phyloP scores from a whole-genome alignment of 2,888 invertebrate genomes.

The Protonemura montana region DNA sequence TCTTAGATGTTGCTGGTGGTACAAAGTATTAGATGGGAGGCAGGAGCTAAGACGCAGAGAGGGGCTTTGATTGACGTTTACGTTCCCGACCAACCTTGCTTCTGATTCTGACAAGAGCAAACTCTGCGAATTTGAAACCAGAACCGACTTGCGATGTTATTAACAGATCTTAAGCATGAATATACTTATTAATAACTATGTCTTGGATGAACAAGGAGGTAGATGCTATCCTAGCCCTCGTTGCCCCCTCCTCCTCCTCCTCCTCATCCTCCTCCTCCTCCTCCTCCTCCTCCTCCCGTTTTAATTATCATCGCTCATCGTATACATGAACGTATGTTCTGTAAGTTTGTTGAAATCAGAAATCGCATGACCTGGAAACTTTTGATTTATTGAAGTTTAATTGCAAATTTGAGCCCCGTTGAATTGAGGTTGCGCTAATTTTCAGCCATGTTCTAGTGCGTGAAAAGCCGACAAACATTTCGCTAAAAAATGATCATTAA shows the following conservation, averaged over 20 bases:
- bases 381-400: not conserved
- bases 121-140: not conserved
- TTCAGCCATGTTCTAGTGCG: no score
- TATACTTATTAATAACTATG: conserved; percentile 31
- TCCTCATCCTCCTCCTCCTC: not conserved
- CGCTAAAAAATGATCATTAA: not conserved
- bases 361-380: not conserved
- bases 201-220: conserved; percentile 18
- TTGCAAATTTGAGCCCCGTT: not conserved
- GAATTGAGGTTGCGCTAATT: no score
- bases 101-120: conserved; percentile 38
- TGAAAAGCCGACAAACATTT: no score
- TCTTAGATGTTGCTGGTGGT: conserved; percentile 12
- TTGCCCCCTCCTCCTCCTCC: not conserved
- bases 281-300: conserved; percentile 7
- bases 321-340: not conserved
- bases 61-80: conserved; percentile 38
- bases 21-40: conserved; percentile 9
- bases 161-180: conserved; percentile 38
- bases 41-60: not conserved
- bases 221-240: not conserved
- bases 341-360: not conserved
- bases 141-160: conserved; percentile 33
- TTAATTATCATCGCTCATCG: not conserved
- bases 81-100: conserved; percentile 9